These are phyloP conservation scores for Mesocentrotus franciscanus DNA, from an alignment of 53 echinoderm and acorn worm species.

Conservation along the genomic window DNA sequence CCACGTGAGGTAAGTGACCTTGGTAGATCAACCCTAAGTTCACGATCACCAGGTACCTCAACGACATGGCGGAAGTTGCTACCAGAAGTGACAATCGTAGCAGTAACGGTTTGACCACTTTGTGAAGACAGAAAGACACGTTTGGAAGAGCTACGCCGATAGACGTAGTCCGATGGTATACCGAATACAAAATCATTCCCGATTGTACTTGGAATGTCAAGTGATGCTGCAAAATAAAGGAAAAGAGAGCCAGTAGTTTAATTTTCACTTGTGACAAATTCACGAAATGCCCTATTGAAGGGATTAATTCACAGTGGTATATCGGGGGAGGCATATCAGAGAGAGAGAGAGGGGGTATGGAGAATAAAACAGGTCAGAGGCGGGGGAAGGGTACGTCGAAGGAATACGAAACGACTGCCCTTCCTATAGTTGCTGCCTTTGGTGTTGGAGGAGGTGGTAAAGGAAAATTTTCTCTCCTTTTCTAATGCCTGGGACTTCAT, in stretches of 20 bases:
- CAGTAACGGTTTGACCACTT: constrained; percentile 20
- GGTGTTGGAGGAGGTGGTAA: too few species aligned
- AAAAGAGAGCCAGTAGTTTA: not conserved
- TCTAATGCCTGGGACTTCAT: too few species aligned
- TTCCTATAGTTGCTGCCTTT: too few species aligned
- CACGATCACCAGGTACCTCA: constrained; percentile 20
- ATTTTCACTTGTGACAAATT: not conserved
- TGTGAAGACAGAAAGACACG: constrained; percentile 47
- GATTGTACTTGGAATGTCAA: not conserved
- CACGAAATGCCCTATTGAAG: not conserved
- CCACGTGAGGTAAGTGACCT: constrained; percentile 53
- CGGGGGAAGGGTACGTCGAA: too few species aligned
- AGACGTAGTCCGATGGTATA: constrained; percentile 58
- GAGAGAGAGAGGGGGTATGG: too few species aligned
- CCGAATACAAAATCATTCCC: constrained; percentile 54
- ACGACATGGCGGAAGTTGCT: constrained; percentile 43
- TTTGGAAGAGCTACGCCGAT: constrained; percentile 6
- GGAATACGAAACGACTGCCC: too few species aligned
- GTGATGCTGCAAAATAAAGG: not conserved
- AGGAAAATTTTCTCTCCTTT: too few species aligned
- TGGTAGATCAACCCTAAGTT: constrained; percentile 44
- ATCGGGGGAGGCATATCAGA: too few species aligned
- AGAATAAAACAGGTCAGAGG: too few species aligned
- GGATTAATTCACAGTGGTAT: too few species aligned
- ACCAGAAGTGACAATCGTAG: constrained; percentile 32